Base-by-base conservation (phyloP, 2,888 invertebrate genomes). In the Flexamia atlantica region DNA sequence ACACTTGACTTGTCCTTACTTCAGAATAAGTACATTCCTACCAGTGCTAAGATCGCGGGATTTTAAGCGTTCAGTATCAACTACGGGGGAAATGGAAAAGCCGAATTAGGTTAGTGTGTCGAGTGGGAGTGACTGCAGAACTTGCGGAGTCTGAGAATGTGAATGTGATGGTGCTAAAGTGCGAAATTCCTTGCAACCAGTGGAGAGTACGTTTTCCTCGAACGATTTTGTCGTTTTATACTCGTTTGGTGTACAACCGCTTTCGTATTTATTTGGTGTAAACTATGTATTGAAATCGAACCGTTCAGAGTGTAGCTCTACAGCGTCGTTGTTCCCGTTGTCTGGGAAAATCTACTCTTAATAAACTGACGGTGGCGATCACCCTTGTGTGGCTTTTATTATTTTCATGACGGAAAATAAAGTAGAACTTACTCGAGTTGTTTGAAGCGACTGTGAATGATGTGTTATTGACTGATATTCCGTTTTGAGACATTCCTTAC, bases 111-210 rank as follows among this genome's bases (percentile, higher is more conserved):
- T 64, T 64, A 64, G 64, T 53, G 53, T 12, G 68, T 30, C 68
- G 60, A 60, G 60, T 68, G 68, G 7, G 28, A 76, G 76, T 50
- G 76, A 76, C 76, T 25, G 32, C 25, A 28, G 57, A 57, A 79
- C 79, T 79, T 20, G 53, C 2, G 2, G 50, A 53, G 50, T 50
- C 74, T 57, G 25, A n/a, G 3, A 57, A 9, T 28, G 57, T 79
- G 3, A 57, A 9, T 28, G 57, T 79, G 79, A 79, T 79, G 79
- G 79, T 79, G 79, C 79, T 79, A 79, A 28, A 36, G 79, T 79
- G 79, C 57, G 32, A 57, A 36, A 53, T 57, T 46, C 2, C 46
- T 46, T 23, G n/a, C 72, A 72, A 32, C 68, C 68, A 28, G 28
- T 60, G 28, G 14, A 30, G 68, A 70, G 68, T 36, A 70, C 40